Conservation (phyloP, 2,797 vertebrate genomes). For the Crocodylus rhombifer region DNA sequence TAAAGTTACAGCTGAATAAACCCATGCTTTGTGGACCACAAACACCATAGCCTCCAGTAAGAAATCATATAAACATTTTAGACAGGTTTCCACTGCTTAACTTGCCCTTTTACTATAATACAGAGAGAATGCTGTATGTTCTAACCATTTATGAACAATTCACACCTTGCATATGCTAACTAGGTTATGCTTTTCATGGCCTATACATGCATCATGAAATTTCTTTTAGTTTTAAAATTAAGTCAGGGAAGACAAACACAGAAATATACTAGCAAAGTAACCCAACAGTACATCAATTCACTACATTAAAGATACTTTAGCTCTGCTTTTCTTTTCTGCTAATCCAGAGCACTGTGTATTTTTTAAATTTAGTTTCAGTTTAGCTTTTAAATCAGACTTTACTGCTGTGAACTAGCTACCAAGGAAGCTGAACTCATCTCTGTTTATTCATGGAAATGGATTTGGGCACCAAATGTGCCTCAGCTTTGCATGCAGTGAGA, state of each 20-base stretch:
- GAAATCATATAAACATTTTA: conserved; percentile 30
- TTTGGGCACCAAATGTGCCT: background rate
- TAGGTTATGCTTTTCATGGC: background rate
- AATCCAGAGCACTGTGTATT: background rate
- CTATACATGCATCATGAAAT: background rate
- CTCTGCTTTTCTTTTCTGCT: background rate
- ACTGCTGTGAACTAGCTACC: background rate
- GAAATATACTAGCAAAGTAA: background rate
- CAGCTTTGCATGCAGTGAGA: background rate
- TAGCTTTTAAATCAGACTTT: background rate
- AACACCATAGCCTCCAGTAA: background rate
- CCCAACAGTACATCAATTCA: background rate
- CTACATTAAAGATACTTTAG: background rate
- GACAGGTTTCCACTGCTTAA: background rate
- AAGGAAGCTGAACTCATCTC: background rate
- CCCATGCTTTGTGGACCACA: background rate
- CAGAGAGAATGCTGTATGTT: background rate
- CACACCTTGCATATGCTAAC: conserved; percentile 9
- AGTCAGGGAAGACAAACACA: background rate
- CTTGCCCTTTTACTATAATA: background rate
- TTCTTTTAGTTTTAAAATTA: background rate
- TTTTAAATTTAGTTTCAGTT: background rate
- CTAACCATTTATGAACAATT: conserved; percentile 7
- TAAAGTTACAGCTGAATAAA: conserved; percentile 47
- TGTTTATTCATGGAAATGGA: background rate